These are phyloP conservation scores for Xenopus petersii DNA, from an alignment of 2,797 vertebrate species.

Conservation along the genomic window DNA sequence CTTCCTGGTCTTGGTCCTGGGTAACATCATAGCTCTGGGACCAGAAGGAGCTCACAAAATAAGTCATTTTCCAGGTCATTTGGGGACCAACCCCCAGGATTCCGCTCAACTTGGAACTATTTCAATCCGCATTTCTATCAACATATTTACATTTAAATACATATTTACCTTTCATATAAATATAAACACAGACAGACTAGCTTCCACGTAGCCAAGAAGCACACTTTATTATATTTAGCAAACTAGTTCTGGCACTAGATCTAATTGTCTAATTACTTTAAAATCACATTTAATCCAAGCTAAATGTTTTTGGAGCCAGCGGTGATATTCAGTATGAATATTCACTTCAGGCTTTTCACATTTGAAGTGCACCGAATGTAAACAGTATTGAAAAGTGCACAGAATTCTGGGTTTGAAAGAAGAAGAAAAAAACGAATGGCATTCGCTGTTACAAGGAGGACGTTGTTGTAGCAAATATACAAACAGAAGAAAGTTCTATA, in stretches of 20 bases:
- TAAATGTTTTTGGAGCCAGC: conserved; percentile 5
- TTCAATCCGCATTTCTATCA: background rate
- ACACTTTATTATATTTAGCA: background rate
- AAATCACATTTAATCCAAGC: conserved; percentile 12
- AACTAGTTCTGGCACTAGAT: background rate
- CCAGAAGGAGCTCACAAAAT: no score
- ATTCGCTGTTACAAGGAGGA: no score
- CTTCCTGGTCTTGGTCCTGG: no score
- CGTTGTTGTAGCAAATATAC: no score
- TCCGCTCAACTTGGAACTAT: no score
- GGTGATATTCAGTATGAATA: background rate
- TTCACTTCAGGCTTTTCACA: background rate
- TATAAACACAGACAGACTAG: background rate
- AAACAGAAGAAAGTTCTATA: no score
- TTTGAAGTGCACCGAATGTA: background rate
- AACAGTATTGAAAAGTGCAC: background rate
- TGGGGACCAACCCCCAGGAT: no score
- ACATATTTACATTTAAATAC: conserved; percentile 1
- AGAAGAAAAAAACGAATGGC: no score
- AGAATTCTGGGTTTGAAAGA: no score
- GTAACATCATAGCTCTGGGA: no score
- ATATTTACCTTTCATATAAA: background rate
- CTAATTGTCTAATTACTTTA: conserved; percentile 5
- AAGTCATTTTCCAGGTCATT: no score
- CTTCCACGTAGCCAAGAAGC: background rate